phyloP scores from a whole-genome alignment of 1,140 invertebrate species.

The Helicoverpa armigera region DNA sequence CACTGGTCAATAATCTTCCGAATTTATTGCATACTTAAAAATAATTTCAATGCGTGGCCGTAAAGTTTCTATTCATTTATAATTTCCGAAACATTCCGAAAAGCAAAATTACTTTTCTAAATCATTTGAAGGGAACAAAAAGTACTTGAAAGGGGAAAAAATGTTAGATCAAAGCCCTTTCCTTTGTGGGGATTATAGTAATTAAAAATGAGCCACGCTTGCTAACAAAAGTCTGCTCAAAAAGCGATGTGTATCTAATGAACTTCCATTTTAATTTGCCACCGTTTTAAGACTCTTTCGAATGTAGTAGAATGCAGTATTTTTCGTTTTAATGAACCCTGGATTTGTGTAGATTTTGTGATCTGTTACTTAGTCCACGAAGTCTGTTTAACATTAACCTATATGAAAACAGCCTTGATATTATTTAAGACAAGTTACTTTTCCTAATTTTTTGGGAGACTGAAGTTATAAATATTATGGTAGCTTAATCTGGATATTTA shows the following conservation, averaged over 20 bases:
- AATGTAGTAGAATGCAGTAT: too few species aligned
- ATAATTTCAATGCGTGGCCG: not conserved
- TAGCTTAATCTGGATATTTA: too few species aligned
- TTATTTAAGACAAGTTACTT: too few species aligned
- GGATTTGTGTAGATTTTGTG: too few species aligned
- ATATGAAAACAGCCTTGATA: too few species aligned
- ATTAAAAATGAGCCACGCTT: constrained; percentile 21
- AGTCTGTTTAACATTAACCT: too few species aligned
- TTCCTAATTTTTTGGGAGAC: too few species aligned
- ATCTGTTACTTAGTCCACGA: too few species aligned
- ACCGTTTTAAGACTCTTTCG: not conserved
- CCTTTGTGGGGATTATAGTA: constrained; percentile 16
- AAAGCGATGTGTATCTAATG: constrained; percentile 14
- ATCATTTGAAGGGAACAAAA: not conserved
- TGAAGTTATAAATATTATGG: too few species aligned
- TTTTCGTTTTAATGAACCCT: too few species aligned
- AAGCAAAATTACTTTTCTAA: constrained; percentile 1
- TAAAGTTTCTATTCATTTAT: not conserved
- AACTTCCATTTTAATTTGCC: constrained; percentile 11
- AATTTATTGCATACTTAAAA: not conserved
- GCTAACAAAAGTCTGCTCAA: not conserved
- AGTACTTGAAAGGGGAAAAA: not conserved
- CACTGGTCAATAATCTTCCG: too few species aligned
- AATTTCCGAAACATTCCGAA: constrained; percentile 1
- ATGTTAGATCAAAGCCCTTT: constrained; percentile 8